A percentile compares a stretch with the other conserved stretches of the same genome.
Evolutionary conservation across 2,888 invertebrate species (phyloP).

Genomic region (Stenotaenia linearis): DNA sequence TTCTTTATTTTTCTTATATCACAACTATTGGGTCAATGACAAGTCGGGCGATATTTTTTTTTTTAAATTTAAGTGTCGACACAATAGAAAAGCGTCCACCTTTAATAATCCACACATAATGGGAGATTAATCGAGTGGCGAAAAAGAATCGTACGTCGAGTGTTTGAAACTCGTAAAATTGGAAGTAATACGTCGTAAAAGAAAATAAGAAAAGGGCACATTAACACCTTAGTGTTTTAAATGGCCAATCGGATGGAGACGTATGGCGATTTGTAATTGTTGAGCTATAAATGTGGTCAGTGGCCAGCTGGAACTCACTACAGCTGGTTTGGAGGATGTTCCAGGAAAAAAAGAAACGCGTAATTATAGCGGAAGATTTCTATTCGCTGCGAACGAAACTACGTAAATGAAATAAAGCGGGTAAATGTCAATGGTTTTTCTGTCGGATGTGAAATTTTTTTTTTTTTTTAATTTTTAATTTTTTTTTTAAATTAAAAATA

Average conservation of each 20-base stretch:
- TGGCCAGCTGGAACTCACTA: not conserved
- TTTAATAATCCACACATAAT: not conserved
- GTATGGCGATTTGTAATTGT: not conserved
- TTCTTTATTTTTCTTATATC: no score
- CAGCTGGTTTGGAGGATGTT: not conserved
- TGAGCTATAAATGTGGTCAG: slow-evolving; percentile 1
- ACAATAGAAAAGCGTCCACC: not conserved
- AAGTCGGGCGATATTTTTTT: not conserved
- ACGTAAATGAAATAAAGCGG: not conserved
- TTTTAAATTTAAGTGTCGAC: not conserved
- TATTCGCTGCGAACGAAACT: not conserved
- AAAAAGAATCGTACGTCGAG: not conserved
- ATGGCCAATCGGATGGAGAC: not conserved
- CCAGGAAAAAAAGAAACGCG: not conserved
- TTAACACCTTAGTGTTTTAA: not conserved
- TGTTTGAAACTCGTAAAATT: not conserved
- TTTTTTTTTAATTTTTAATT: no score
- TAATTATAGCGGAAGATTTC: not conserved
- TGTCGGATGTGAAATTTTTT: no score
- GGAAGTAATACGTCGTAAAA: not conserved
- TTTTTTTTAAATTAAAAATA: no score
- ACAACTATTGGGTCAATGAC: not conserved
- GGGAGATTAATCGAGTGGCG: not conserved
- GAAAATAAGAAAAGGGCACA: not conserved
- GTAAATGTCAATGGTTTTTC: not conserved